These are phyloP conservation scores for Dryobota labecula DNA, from an alignment of 2,888 invertebrate species.

Conservation along the genomic window DNA sequence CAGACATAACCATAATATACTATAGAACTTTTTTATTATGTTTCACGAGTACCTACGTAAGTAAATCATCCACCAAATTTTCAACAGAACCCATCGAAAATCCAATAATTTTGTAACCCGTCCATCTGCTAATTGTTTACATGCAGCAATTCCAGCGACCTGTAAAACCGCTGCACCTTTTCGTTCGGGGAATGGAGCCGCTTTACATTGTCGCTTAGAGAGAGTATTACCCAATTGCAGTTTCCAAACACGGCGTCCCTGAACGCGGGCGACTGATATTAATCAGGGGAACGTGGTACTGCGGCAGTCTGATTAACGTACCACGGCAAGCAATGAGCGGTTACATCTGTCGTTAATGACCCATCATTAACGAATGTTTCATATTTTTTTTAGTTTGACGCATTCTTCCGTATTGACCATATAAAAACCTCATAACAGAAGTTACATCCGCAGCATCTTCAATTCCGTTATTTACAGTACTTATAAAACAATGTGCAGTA, in stretches of 20 bases:
- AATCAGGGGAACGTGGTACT: constrained; percentile 63
- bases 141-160: constrained; percentile 32
- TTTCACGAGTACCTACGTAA: background rate
- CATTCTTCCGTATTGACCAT: too few species aligned
- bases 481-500: too few species aligned
- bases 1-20: background rate
- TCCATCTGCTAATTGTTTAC: constrained; percentile 10
- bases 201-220: constrained; percentile 53
- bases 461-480: too few species aligned
- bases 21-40: background rate
- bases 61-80: constrained; percentile 3
- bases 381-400: too few species aligned
- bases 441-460: too few species aligned
- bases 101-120: constrained; percentile 11
- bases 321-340: constrained; percentile 32
- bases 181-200: constrained; percentile 13
- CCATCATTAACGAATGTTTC: too few species aligned
- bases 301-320: constrained; percentile 62
- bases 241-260: constrained; percentile 60
- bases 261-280: constrained; percentile 64
- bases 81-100: background rate
- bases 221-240: constrained; percentile 65
- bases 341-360: too few species aligned
- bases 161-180: constrained; percentile 34
- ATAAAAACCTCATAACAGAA: too few species aligned